Evolutionary conservation across 2,888 invertebrate species (phyloP).

Genomic region (Aphidoletes aphidimyza): DNA sequence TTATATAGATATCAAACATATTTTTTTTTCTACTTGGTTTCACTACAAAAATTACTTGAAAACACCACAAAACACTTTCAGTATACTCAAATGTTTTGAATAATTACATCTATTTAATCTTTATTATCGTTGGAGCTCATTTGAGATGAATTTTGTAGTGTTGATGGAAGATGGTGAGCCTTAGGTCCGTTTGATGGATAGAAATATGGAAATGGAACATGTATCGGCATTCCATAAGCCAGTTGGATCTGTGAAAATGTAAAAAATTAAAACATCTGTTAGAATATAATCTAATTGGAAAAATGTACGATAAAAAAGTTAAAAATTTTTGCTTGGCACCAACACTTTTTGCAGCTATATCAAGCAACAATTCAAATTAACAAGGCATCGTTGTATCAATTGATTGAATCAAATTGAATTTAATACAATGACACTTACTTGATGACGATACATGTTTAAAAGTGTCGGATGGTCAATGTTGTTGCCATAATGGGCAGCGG

Average conservation of each 20-base stretch:
- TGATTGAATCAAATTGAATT: not conserved
- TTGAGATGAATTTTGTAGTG: not conserved
- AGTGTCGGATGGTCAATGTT: slow-evolving; percentile 61
- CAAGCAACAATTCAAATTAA: not conserved
- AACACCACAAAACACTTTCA: no score
- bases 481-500: not conserved
- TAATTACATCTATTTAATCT: not conserved
- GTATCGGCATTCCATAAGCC: slow-evolving; percentile 66
- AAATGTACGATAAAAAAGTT: no score
- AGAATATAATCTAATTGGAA: no score
- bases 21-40: no score
- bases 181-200: slow-evolving; percentile 62
- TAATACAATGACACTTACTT: slow-evolving; percentile 58
- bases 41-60: no score
- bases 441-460: slow-evolving; percentile 66
- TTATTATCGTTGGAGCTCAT: not conserved
- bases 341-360: not conserved
- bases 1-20: no score
- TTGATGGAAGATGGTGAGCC: not conserved
- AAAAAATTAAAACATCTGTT: not conserved
- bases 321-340: not conserved
- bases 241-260: slow-evolving; percentile 62
- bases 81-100: no score
- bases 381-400: no score
- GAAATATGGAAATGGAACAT: slow-evolving; percentile 66